Evolutionary conservation across 2,888 invertebrate genomes (phyloP).

Genomic region (Acheta domesticus): DNA sequence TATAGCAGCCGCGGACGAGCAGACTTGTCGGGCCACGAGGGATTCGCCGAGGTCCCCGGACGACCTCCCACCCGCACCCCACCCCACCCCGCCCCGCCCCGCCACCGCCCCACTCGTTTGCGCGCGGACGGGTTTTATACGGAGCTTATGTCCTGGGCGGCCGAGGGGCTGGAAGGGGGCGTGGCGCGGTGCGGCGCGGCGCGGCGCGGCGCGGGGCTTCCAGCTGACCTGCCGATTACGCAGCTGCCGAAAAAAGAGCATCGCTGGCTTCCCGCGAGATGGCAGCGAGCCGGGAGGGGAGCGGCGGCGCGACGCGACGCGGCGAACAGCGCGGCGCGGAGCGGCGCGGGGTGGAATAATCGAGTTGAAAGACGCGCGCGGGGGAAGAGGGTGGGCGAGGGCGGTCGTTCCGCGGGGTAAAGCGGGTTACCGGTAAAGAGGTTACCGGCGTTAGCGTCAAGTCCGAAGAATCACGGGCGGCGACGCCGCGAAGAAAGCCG

Average conservation of each 20-base stretch:
- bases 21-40: not conserved
- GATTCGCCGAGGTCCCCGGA: not conserved
- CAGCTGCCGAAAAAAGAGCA: conserved; percentile 32
- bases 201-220: not conserved
- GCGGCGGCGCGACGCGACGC: not conserved
- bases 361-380: no score
- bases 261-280: conserved; percentile 28
- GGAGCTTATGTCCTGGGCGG: conserved; percentile 21
- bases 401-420: no score
- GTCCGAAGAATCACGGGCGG: no score
- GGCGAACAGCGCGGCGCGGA: no score
- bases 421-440: no score
- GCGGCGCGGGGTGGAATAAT: no score
- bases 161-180: conserved; percentile 22
- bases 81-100: no score
- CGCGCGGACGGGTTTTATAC: conserved; percentile 22
- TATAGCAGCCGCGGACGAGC: conserved; percentile 8
- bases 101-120: not conserved
- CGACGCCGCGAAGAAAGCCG: no score
- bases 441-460: no score
- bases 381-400: no score
- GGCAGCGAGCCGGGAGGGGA: not conserved
- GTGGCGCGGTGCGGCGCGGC: not conserved
- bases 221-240: not conserved
- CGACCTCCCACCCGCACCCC: not conserved